A percentile compares a stretch with the other conserved stretches of the same genome.
Evolutionary conservation across 2,113 vertebrate species (phyloP).

Genomic region (rat (Rattus norvegicus)): GRCr8 NC_086024.1:121809501-121810000

Average conservation of each 20-base stretch:
- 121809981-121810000: too few relatives aligned
- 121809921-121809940: too few relatives aligned
- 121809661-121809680: slow-evolving; percentile 25
- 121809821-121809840: too few relatives aligned
- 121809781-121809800: not conserved
- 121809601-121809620: not conserved
- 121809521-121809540: not conserved
- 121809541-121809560: not conserved
- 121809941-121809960: too few relatives aligned
- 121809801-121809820: not conserved
- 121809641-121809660: not conserved
- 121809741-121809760: not conserved
- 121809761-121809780: not conserved
- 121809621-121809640: not conserved
- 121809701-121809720: not conserved
- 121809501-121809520: not conserved
- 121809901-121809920: too few relatives aligned
- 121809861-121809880: too few relatives aligned
- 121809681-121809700: not conserved
- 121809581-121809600: not conserved
- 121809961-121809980: too few relatives aligned
- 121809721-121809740: not conserved
- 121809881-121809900: too few relatives aligned
- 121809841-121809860: too few relatives aligned
- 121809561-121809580: not conserved